These are phyloP conservation scores for Brachionichthys hirsutus DNA, from an alignment of 2,113 vertebrate genomes.

Conservation along the genomic window DNA sequence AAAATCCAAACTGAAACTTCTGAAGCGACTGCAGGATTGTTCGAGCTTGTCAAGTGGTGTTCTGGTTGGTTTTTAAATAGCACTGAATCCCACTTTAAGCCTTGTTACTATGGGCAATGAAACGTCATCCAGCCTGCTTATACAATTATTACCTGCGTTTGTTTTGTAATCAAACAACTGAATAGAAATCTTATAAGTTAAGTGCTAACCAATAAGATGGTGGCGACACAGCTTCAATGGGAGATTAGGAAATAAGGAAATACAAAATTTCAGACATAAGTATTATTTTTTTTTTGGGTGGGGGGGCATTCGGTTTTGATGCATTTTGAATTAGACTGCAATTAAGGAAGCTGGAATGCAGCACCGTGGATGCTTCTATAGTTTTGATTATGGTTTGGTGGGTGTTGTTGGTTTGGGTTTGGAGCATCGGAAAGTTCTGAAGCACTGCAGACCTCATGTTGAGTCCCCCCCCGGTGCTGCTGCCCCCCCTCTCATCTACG, in stretches of 20 bases:
- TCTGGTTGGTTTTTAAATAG: too few species aligned
- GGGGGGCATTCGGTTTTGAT: not conserved
- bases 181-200: too few species aligned
- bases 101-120: too few species aligned
- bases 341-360: slow-evolving; percentile 6
- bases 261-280: slow-evolving; percentile 12
- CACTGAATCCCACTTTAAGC: too few species aligned
- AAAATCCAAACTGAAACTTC: too few species aligned
- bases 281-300: slow-evolving; percentile 5
- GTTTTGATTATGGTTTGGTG: slow-evolving; percentile 32
- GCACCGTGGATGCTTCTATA: not conserved
- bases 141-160: too few species aligned
- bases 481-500: slow-evolving; percentile 57
- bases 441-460: slow-evolving; percentile 35
- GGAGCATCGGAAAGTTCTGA: slow-evolving; percentile 32
- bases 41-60: too few species aligned
- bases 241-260: not conserved
- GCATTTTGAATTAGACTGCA: slow-evolving; percentile 9
- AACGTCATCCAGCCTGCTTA: too few species aligned
- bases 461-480: slow-evolving; percentile 45
- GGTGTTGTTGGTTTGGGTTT: slow-evolving; percentile 30
- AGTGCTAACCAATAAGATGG: too few species aligned
- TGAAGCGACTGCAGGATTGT: too few species aligned
- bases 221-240: not conserved
- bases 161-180: too few species aligned